Percentiles rank a stretch among this genome's conserved stretches.
Conservation (phyloP, 2,113 vertebrate genomes). For the Corythornis cristatus region DNA sequence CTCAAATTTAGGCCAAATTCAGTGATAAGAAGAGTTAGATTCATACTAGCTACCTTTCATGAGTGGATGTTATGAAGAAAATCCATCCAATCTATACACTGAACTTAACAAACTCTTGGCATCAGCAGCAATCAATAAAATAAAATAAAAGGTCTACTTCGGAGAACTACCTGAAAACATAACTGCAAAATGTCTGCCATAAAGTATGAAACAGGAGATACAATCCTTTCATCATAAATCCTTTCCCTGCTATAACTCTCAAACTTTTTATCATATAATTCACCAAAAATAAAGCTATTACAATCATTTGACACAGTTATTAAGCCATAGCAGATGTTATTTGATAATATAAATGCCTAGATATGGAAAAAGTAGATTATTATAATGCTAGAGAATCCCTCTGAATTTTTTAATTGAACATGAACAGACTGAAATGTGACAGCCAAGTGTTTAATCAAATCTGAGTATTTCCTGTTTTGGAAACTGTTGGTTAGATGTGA, state of each 20-base stretch:
- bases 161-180: neutral
- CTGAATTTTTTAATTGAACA: constrained; percentile 54
- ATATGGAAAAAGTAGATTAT: constrained; percentile 49
- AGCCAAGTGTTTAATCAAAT: constrained; percentile 47
- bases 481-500: neutral
- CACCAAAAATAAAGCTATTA: constrained; percentile 34
- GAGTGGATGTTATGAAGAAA: neutral
- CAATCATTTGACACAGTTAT: constrained; percentile 36
- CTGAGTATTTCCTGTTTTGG: neutral
- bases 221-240: neutral
- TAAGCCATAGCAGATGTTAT: constrained; percentile 43
- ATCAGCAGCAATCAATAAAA: neutral
- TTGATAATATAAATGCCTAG: constrained; percentile 41
- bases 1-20: neutral
- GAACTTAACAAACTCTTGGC: neutral
- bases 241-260: neutral
- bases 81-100: neutral
- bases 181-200: neutral
- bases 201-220: neutral
- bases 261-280: constrained; percentile 28
- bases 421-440: constrained; percentile 11
- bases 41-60: neutral
- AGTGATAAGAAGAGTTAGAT: neutral
- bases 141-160: neutral
- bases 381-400: constrained; percentile 31